Base-by-base conservation (phyloP, 92 coral and sea anemone species). In the Phenganax subtilis region DNA sequence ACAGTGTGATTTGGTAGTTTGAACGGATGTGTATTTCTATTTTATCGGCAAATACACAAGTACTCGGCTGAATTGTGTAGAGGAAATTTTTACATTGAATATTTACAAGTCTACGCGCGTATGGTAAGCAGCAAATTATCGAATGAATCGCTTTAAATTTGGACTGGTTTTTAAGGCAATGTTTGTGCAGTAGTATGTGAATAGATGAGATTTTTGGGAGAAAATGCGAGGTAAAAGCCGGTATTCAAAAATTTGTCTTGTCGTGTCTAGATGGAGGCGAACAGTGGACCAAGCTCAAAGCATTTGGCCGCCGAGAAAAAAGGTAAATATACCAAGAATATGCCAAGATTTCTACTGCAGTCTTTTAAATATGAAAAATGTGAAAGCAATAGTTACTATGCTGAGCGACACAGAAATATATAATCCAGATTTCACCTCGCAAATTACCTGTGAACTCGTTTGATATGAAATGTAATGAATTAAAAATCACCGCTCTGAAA, bases 1-100 rank as follows among this genome's bases (percentile, higher is more conserved):
- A 90, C 86, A 82, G 77, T 75, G 53, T 56, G 67, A 9, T 58
- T 75, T 70, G n/a, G 27, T 66, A 44, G 29, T 9, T 27, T 67
- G 29, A 8, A 81, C 71, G 63, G 59, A 54, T 84, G 17, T 84
- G 47, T 53, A 55, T 29, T 58, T 69, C 25, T 55, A 57, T 64
- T 81, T 84, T 84, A 67, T 84, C 69, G 47, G 61, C 52, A 20
- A 25, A 65, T 63, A 58, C 68, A 53, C 63, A n/a, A 54, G 75
- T 51, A 29, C 68, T 64, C 76, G 44, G 71, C 77, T 69, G 77
- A 17, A 8, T 6, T 3, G 68, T 14, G 7, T 3, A 62, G 3
- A 4, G 12, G 47, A 28, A 3, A 64, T 30, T 68, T 68, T 68
- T 27, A 53, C 2, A 53, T 64, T 30, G 9, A 20, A 12, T 20